Conservation (phyloP, 2,797 vertebrate species). For the Cyclopterus lumpus region DNA sequence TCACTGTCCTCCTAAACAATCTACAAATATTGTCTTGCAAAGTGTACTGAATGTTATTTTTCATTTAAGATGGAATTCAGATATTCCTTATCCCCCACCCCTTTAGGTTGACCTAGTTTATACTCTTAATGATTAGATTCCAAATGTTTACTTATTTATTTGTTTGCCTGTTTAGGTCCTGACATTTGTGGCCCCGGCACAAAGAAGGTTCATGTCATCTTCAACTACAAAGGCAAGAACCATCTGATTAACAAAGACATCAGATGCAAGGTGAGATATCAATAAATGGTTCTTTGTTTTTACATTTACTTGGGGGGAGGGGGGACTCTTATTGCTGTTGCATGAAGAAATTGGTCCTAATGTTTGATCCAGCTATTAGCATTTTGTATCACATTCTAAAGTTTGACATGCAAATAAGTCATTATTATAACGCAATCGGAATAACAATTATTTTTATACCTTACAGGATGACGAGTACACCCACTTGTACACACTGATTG, state of each 20-base stretch:
- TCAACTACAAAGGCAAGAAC: slow-evolving; percentile 90
- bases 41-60: neutral
- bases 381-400: neutral
- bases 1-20: neutral
- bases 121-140: neutral
- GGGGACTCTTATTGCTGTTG: neutral
- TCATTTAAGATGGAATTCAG: neutral
- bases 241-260: slow-evolving; percentile 90
- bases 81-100: neutral
- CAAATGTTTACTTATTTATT: neutral
- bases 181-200: slow-evolving; percentile 92
- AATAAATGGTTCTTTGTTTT: neutral
- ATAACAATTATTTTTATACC: neutral
- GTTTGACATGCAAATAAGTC: neutral
- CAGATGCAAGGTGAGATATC: slow-evolving; percentile 85
- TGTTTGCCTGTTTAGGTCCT: slow-evolving; percentile 79
- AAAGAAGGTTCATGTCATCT: slow-evolving; percentile 91
- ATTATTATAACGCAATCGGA: neutral
- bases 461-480: slow-evolving; percentile 88
- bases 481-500: slow-evolving; percentile 88
- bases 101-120: neutral
- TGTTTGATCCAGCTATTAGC: neutral
- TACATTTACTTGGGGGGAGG: neutral
- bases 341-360: neutral
- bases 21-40: neutral